These are phyloP conservation scores for Calcarius lapponicus DNA, from an alignment of 2,797 vertebrate genomes.

Conservation along the genomic window DNA sequence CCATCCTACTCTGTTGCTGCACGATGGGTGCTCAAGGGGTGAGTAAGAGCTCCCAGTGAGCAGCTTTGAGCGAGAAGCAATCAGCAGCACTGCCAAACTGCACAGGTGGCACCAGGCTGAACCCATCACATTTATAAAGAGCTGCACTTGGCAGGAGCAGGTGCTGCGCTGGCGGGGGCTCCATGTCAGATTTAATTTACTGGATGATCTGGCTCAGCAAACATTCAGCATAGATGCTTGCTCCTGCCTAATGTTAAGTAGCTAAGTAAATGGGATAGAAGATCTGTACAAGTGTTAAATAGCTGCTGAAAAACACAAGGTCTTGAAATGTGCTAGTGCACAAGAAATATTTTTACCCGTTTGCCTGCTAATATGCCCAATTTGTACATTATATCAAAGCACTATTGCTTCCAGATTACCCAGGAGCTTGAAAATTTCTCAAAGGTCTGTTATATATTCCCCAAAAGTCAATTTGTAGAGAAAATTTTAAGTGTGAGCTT, in stretches of 20 bases:
- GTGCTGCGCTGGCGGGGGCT: background rate
- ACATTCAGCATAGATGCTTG: background rate
- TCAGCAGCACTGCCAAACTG: background rate
- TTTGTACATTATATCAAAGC: background rate
- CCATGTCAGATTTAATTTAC: slow-evolving; percentile 17
- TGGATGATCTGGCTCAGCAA: background rate
- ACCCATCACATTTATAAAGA: slow-evolving; percentile 12
- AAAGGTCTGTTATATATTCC: background rate
- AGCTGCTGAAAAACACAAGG: background rate
- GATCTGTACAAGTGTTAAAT: background rate
- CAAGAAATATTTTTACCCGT: background rate
- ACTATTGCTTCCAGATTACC: background rate
- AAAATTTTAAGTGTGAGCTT: background rate
- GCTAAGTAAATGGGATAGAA: background rate
- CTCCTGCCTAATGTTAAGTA: slow-evolving; percentile 9
- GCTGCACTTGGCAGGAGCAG: slow-evolving; percentile 31
- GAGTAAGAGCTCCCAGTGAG: background rate
- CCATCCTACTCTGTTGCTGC: background rate
- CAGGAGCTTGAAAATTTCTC: background rate
- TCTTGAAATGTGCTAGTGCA: background rate
- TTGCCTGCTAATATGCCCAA: background rate
- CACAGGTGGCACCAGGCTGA: background rate
- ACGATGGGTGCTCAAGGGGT: background rate
- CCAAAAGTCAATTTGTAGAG: background rate
- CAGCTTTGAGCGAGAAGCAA: background rate